phyloP scores from a whole-genome alignment of 2,888 invertebrate genomes.

The Calephelis perditalis region DNA sequence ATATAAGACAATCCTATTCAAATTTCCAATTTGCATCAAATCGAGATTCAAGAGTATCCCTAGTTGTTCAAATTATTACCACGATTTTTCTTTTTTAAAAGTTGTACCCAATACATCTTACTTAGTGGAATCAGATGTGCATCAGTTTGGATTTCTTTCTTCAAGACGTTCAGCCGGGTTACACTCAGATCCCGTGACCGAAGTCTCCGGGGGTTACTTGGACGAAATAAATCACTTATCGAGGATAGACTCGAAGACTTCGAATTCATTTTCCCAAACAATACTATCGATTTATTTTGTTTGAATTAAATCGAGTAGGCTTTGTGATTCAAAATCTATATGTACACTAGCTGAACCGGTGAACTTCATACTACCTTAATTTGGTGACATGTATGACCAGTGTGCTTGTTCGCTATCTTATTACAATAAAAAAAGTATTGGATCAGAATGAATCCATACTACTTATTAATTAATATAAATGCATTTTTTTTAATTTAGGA shows the following conservation, averaged over 20 bases:
- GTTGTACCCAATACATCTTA: slow-evolving; percentile 37
- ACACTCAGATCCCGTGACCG: slow-evolving; percentile 54
- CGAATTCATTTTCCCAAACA: slow-evolving; percentile 38
- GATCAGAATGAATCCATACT: too few relatives aligned
- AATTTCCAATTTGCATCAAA: too few relatives aligned
- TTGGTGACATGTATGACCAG: too few relatives aligned
- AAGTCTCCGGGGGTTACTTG: slow-evolving; percentile 53
- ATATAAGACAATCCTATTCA: too few relatives aligned
- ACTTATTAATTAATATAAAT: too few relatives aligned
- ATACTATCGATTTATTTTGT: slow-evolving; percentile 7
- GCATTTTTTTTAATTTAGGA: too few relatives aligned
- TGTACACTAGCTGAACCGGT: neutral
- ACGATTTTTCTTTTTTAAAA: neutral
- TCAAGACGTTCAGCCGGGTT: slow-evolving; percentile 73
- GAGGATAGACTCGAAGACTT: slow-evolving; percentile 50
- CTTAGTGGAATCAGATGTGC: slow-evolving; percentile 68
- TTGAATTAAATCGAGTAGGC: neutral
- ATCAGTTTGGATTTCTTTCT: slow-evolving; percentile 78
- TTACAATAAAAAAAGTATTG: too few relatives aligned
- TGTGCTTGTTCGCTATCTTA: too few relatives aligned
- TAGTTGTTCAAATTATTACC: too few relatives aligned
- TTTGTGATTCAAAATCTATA: neutral
- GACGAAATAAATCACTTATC: slow-evolving; percentile 61
- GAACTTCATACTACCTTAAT: too few relatives aligned
- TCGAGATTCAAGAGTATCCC: too few relatives aligned